Conservation (phyloP, 92 coral and sea anemone species). For the Micromussa lordhowensis region DNA sequence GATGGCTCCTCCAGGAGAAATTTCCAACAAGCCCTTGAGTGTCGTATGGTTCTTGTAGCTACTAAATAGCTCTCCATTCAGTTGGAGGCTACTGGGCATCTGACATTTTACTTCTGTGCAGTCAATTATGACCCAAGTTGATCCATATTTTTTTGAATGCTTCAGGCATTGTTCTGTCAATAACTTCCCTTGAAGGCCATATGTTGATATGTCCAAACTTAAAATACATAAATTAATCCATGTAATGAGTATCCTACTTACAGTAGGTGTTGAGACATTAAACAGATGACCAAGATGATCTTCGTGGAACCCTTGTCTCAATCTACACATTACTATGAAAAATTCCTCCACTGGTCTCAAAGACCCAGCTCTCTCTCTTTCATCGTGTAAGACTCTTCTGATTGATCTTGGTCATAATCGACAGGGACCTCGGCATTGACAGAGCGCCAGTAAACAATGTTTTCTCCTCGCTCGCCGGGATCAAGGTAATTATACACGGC, state of each 20-base stretch:
- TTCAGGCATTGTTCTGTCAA: background rate
- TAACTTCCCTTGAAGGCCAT: background rate
- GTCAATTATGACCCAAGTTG: constrained; percentile 61
- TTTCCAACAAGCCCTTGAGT: constrained; percentile 64
- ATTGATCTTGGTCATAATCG: background rate
- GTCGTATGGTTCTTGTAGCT: constrained; percentile 67
- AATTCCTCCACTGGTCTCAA: constrained; percentile 57
- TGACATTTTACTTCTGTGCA: constrained; percentile 61
- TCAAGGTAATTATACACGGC: background rate
- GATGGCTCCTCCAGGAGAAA: constrained; percentile 70
- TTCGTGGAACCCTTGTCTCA: constrained; percentile 58
- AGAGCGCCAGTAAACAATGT: background rate
- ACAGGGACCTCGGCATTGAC: background rate
- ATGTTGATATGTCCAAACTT: background rate
- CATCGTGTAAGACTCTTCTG: background rate
- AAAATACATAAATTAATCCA: constrained; percentile 64
- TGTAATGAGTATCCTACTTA: constrained; percentile 43
- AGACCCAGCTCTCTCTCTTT: constrained; percentile 47
- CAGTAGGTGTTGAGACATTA: constrained; percentile 54
- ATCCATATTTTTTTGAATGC: constrained; percentile 41
- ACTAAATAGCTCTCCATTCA: constrained; percentile 70
- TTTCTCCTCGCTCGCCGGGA: background rate
- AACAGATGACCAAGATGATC: constrained; percentile 63
- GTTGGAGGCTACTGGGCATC: constrained; percentile 58
- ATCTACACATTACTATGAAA: constrained; percentile 45